These are phyloP conservation scores for Nematostella vectensis DNA, from an alignment of 92 coral and sea anemone species.

Conservation along the genomic window DNA sequence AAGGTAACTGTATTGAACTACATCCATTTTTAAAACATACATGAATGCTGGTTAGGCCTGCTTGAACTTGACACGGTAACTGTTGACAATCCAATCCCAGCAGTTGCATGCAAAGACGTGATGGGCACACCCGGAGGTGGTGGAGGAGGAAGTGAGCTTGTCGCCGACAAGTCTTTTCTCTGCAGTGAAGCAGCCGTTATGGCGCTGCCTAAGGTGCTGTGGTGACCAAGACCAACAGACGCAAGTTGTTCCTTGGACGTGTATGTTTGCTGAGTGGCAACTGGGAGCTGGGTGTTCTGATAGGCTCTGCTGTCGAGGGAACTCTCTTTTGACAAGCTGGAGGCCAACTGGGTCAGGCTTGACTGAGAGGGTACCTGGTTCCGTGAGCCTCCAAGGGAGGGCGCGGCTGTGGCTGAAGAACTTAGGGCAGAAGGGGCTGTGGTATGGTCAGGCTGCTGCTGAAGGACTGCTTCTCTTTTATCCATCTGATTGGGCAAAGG, in stretches of 20 bases:
- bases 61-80: slow-evolving; percentile 69
- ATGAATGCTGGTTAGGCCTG: slow-evolving; percentile 60
- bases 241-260: slow-evolving; percentile 57
- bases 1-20: too few species aligned
- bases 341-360: slow-evolving; percentile 36
- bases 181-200: slow-evolving; percentile 28
- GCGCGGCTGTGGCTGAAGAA: slow-evolving; percentile 1
- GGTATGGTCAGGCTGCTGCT: slow-evolving; percentile 16
- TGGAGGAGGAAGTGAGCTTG: slow-evolving; percentile 38
- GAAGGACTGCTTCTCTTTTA: slow-evolving; percentile 32
- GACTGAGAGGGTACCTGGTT: slow-evolving; percentile 51
- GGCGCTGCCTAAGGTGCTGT: slow-evolving; percentile 43
- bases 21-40: too few species aligned
- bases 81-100: slow-evolving; percentile 49
- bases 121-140: slow-evolving; percentile 85
- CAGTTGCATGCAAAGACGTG: slow-evolving; percentile 34
- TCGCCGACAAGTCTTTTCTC: slow-evolving; percentile 47
- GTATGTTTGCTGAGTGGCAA: slow-evolving; percentile 25
- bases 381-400: slow-evolving; percentile 21
- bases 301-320: slow-evolving; percentile 55
- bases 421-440: slow-evolving; percentile 30
- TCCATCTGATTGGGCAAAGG: slow-evolving; percentile 46
- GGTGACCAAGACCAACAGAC: slow-evolving; percentile 27
- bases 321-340: slow-evolving; percentile 46
- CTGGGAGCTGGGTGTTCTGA: slow-evolving; percentile 46